phyloP scores from a whole-genome alignment of 2,113 vertebrate genomes.

The Chaetorhynchus papuensis region DNA sequence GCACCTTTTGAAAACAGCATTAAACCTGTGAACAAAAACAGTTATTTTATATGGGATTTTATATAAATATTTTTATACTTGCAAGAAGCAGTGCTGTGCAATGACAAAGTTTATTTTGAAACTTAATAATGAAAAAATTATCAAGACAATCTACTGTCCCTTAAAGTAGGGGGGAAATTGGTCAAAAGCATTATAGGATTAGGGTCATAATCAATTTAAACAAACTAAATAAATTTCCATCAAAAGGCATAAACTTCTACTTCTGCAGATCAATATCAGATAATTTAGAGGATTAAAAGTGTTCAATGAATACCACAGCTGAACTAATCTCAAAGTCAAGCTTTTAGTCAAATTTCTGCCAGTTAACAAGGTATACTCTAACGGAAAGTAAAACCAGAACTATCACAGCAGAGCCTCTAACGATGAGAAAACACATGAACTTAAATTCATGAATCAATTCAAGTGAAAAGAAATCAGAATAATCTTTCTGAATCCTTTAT shows the following conservation, averaged over 20 bases:
- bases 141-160: not conserved
- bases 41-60: not conserved
- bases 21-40: not conserved
- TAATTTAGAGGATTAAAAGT: conserved; percentile 42
- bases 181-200: not conserved
- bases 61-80: not conserved
- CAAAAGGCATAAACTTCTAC: not conserved
- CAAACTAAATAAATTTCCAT: conserved; percentile 43
- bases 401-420: not conserved
- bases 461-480: not conserved
- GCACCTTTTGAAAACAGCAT: not conserved
- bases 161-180: not conserved
- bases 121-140: not conserved
- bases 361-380: not conserved
- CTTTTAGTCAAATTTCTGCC: not conserved
- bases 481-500: not conserved
- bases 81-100: not conserved
- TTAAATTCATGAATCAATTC: not conserved
- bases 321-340: conserved; percentile 29
- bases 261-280: conserved; percentile 61
- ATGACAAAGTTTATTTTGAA: not conserved
- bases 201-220: not conserved
- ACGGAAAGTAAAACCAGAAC: conserved; percentile 2
- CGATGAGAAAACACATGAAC: not conserved
- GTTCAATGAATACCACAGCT: not conserved